Evolutionary conservation across 2,797 vertebrate species (phyloP).

Genomic region (Chrosomus eos): DNA sequence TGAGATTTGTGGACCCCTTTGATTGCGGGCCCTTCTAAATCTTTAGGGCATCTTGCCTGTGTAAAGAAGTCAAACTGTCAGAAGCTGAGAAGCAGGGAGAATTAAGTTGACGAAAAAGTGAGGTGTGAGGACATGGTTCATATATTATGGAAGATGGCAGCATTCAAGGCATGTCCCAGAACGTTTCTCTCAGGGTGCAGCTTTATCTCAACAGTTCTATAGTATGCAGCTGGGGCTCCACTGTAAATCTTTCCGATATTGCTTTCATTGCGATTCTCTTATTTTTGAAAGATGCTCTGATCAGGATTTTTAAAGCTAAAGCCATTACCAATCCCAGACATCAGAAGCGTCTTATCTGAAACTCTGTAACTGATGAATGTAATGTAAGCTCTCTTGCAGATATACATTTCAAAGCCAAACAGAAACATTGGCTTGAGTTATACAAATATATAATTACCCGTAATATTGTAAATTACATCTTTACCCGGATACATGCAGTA

Average conservation of each 20-base stretch:
- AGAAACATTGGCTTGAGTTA: not conserved
- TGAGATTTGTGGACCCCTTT: constrained; percentile 50
- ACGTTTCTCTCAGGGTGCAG: constrained; percentile 15
- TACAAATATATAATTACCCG: not conserved
- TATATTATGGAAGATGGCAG: constrained; percentile 55
- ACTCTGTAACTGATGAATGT: not conserved
- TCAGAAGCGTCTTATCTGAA: not conserved
- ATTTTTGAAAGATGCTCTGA: not conserved
- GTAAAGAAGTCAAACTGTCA: constrained; percentile 54
- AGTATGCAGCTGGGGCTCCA: constrained; percentile 1
- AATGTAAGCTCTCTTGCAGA: not conserved
- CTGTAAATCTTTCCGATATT: constrained; percentile 10
- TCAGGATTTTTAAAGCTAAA: not conserved
- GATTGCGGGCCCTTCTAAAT: constrained; percentile 45
- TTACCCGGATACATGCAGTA: not conserved
- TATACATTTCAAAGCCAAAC: not conserved
- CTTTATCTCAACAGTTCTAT: constrained; percentile 34
- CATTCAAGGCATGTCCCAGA: constrained; percentile 43
- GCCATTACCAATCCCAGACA: not conserved
- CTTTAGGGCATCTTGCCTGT: constrained; percentile 43
- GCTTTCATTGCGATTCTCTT: constrained; percentile 9
- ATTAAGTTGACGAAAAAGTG: constrained; percentile 47
- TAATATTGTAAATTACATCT: not conserved
- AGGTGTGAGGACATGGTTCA: constrained; percentile 51
- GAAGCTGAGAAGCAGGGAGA: constrained; percentile 40